These are phyloP conservation scores for Idaea straminata DNA, from an alignment of 2,888 invertebrate species.

Conservation along the genomic window DNA sequence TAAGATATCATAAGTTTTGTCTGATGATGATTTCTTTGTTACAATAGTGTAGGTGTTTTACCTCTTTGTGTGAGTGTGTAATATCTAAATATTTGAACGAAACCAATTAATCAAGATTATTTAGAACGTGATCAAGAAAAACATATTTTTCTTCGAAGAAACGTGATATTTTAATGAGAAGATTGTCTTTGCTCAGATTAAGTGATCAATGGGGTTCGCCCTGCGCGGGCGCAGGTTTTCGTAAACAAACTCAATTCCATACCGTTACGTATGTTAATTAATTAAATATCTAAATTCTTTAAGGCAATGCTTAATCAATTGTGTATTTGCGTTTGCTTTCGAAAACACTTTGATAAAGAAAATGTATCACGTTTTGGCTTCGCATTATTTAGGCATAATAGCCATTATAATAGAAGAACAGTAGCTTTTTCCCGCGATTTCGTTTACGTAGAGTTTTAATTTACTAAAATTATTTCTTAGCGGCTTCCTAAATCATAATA, in stretches of 20 bases:
- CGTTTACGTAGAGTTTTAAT: too few species aligned
- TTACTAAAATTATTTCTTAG: too few species aligned
- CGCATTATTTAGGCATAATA: too few species aligned
- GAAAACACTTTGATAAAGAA: not conserved
- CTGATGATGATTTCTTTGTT: not conserved
- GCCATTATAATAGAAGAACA: too few species aligned
- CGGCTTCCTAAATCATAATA: too few species aligned
- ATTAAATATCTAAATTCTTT: not conserved
- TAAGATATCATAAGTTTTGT: not conserved
- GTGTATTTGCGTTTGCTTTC: not conserved
- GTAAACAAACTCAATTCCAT: not conserved
- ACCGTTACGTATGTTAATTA: not conserved
- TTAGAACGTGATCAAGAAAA: not conserved
- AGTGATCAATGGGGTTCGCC: not conserved
- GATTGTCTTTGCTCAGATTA: not conserved
- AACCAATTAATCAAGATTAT: not conserved
- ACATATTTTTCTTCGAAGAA: not conserved
- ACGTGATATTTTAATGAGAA: not conserved
- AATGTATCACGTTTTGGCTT: not conserved
- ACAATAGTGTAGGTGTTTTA: not conserved
- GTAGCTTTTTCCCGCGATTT: too few species aligned
- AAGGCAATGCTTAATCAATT: not conserved
- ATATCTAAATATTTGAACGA: not conserved
- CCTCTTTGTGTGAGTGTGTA: not conserved
- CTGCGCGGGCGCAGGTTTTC: not conserved